These are phyloP conservation scores for Palythoa caribaeorum DNA, from an alignment of 92 coral and sea anemone genomes.

Conservation along the genomic window DNA sequence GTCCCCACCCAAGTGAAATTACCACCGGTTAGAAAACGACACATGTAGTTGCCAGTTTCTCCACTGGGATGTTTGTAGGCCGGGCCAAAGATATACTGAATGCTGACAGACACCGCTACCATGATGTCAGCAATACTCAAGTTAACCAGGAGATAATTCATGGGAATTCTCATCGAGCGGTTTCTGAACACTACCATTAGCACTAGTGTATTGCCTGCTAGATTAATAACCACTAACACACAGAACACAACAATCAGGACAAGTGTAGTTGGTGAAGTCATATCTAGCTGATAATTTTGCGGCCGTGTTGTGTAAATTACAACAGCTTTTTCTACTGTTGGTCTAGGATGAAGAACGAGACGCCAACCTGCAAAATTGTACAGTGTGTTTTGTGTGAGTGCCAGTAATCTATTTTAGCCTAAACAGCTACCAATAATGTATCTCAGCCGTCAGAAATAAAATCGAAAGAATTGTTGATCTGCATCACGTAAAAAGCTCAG, in stretches of 20 bases:
- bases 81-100: conserved; percentile 35
- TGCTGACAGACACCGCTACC: conserved; percentile 55
- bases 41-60: conserved; percentile 12
- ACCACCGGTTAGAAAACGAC: conserved; percentile 39
- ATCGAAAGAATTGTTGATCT: too few relatives aligned
- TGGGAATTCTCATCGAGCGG: conserved; percentile 65
- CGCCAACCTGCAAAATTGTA: conserved; percentile 44
- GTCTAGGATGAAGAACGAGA: conserved; percentile 23
- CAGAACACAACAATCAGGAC: conserved; percentile 29
- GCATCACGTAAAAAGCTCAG: too few relatives aligned
- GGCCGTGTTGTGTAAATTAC: not conserved
- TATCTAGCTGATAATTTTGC: not conserved
- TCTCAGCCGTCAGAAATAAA: too few relatives aligned
- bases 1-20: conserved; percentile 51
- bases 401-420: not conserved
- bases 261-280: conserved; percentile 2
- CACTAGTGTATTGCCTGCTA: conserved; percentile 68
- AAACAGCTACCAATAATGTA: too few relatives aligned
- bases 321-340: not conserved
- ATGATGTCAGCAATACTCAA: conserved; percentile 72
- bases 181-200: conserved; percentile 60
- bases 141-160: conserved; percentile 71
- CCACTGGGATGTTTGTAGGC: conserved; percentile 38
- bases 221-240: conserved; percentile 48
- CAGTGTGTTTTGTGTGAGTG: conserved; percentile 10